Evolutionary conservation across 2,113 vertebrate genomes (phyloP).

Genomic region (Hippolais icterina): DNA sequence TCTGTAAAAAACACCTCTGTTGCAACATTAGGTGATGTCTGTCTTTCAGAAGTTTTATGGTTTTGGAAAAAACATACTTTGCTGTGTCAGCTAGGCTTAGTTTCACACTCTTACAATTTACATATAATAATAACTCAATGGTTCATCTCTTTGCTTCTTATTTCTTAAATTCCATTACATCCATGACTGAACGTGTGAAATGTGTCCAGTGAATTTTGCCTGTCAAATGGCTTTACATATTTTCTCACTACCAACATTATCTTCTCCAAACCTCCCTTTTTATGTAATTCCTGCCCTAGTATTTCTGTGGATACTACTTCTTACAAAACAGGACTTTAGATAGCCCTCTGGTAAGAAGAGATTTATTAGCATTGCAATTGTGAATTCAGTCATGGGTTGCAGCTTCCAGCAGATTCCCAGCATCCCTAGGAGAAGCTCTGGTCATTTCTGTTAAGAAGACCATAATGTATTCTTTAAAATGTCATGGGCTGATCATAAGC

Average conservation of each 20-base stretch:
- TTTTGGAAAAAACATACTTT: background rate
- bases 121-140: background rate
- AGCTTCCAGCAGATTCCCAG: background rate
- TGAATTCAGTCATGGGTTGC: background rate
- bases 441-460: background rate
- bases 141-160: background rate
- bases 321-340: background rate
- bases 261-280: background rate
- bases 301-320: background rate
- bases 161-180: background rate
- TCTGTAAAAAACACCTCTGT: background rate
- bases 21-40: background rate
- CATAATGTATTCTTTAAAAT: background rate
- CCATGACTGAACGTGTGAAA: background rate
- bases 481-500: background rate
- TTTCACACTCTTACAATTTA: background rate
- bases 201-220: background rate
- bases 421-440: background rate
- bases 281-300: background rate
- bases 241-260: background rate
- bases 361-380: background rate
- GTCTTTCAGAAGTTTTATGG: background rate
- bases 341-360: background rate
- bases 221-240: background rate
- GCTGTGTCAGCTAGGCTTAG: background rate